These are phyloP conservation scores for Baryphthengus martii DNA, from an alignment of 2,113 vertebrate species.

Conservation along the genomic window DNA sequence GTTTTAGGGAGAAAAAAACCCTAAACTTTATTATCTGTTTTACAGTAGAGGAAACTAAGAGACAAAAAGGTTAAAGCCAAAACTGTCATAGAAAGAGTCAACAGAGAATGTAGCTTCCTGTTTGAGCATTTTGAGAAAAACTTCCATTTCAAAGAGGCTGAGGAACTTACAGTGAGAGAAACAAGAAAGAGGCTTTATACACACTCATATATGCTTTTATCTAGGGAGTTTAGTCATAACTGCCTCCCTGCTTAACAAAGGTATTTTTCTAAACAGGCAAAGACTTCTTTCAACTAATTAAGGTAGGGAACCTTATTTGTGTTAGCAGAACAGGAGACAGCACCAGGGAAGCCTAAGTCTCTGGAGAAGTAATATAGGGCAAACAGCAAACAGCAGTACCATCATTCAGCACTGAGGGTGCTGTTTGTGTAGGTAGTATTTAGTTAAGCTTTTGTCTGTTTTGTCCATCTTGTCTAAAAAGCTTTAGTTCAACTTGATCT, in stretches of 20 bases:
- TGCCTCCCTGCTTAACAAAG: neutral
- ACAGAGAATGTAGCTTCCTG: neutral
- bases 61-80: neutral
- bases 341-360: neutral
- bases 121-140: neutral
- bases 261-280: neutral
- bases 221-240: neutral
- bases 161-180: neutral
- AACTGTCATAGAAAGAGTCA: neutral
- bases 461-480: neutral
- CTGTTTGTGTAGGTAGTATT: neutral
- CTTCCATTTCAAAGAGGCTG: neutral
- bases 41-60: neutral
- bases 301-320: neutral
- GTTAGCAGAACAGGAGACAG: constrained; percentile 9
- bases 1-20: neutral
- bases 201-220: neutral
- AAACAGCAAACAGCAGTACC: neutral
- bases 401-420: neutral
- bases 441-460: neutral
- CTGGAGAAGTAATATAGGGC: neutral
- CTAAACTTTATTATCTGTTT: neutral
- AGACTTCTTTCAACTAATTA: neutral
- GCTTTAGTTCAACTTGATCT: neutral
- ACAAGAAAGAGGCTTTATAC: neutral